Evolutionary conservation across 2,888 invertebrate genomes (phyloP).

Genomic region (Polydrusus pterygomalis): DNA sequence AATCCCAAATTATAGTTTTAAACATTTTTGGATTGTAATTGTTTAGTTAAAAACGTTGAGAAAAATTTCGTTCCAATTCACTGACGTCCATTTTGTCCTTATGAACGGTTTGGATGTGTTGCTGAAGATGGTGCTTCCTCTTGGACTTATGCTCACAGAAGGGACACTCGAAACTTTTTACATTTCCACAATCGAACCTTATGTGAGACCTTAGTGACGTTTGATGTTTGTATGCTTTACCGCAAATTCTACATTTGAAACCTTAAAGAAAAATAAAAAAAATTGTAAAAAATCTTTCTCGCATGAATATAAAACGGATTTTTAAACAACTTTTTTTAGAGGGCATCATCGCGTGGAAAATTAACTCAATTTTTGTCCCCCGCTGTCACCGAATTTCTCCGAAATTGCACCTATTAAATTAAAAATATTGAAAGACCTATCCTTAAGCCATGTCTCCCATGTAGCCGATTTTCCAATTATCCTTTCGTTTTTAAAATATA

Average conservation of each 20-base stretch:
- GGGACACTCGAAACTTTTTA: conserved; percentile 51
- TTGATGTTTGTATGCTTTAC: conserved; percentile 48
- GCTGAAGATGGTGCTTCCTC: conserved; percentile 53
- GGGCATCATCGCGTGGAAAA: too few species aligned
- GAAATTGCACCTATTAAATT: too few species aligned
- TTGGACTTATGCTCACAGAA: conserved; percentile 51
- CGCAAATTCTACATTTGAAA: conserved; percentile 28
- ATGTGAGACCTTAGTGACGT: conserved; percentile 48
- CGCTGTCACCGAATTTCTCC: too few species aligned
- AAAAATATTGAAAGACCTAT: too few species aligned
- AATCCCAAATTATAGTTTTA: too few species aligned
- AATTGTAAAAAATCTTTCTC: not conserved
- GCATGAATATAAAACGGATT: too few species aligned
- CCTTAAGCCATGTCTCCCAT: too few species aligned
- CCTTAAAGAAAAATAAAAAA: conserved; percentile 21
- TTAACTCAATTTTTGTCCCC: too few species aligned
- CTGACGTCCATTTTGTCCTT: conserved; percentile 29
- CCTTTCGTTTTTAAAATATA: too few species aligned
- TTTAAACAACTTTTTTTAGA: too few species aligned
- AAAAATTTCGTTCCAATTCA: conserved; percentile 36
- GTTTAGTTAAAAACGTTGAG: conserved; percentile 10
- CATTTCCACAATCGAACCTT: conserved; percentile 54
- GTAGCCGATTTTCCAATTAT: too few species aligned
- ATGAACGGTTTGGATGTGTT: conserved; percentile 49
- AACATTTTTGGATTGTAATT: too few species aligned